Evolutionary conservation across 1,140 invertebrate species (phyloP).

Genomic region (Zaprionus africanus): DNA sequence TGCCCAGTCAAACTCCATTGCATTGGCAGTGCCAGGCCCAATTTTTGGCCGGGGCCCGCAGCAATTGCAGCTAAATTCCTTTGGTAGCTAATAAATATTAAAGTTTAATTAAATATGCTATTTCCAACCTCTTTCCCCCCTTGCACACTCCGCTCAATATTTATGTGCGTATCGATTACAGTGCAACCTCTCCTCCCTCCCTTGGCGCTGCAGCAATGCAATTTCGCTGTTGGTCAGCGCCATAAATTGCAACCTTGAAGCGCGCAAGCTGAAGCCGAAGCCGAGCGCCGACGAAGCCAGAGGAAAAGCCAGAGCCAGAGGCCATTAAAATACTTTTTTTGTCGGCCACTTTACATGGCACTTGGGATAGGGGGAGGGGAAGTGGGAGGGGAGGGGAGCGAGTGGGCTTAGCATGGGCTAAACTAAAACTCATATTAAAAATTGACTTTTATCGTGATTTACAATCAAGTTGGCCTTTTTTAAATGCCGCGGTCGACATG

Average conservation of each 20-base stretch:
- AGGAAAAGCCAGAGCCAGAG: constrained; percentile 58
- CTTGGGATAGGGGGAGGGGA: neutral
- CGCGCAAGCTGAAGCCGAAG: constrained; percentile 33
- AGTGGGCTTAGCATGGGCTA: constrained; percentile 43
- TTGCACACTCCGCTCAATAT: constrained; percentile 49
- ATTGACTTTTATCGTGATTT: constrained; percentile 83
- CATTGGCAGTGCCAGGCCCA: constrained; percentile 13
- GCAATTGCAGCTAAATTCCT: constrained; percentile 72
- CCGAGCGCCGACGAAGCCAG: constrained; percentile 45
- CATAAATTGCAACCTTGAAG: constrained; percentile 80
- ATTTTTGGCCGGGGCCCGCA: constrained; percentile 27
- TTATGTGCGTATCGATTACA: constrained; percentile 74
- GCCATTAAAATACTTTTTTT: constrained; percentile 74
- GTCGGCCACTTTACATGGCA: constrained; percentile 9
- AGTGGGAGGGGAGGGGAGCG: too few species aligned
- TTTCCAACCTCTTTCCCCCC: constrained; percentile 12
- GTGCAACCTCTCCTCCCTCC: neutral
- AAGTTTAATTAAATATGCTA: constrained; percentile 83
- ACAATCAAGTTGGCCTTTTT: constrained; percentile 81
- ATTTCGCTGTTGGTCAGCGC: constrained; percentile 75
- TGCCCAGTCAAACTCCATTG: neutral
- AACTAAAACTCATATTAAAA: constrained; percentile 83
- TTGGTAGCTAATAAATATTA: constrained; percentile 80
- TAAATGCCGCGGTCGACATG: constrained; percentile 80
- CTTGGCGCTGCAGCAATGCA: constrained; percentile 51